Evolutionary conservation across 64 coral and sea anemone species (phyloP), one percentile per base, ranked within the genome.

Genomic region (Trachythela sp.): DNA sequence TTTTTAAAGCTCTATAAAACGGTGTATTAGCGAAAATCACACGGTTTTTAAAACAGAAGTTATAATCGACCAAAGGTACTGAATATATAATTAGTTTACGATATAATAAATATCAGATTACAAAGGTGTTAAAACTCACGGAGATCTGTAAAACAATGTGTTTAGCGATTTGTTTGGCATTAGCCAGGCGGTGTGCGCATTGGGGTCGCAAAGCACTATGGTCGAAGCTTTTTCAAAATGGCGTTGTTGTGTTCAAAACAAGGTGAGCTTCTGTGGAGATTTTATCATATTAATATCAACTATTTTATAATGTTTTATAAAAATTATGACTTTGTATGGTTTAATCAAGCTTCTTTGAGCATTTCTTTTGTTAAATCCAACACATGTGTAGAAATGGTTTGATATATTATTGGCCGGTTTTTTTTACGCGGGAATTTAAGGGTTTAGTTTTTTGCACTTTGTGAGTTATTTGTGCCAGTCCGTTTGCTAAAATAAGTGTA

Each of bases 101-200:
- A n/a, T n/a, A n/a, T n/a, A n/a, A n/a, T n/a, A n/a, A n/a, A n/a
- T n/a, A n/a, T n/a, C n/a, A n/a, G n/a, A n/a, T n/a, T n/a, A n/a
- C n/a, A n/a, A n/a, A n/a, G n/a, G n/a, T n/a, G n/a, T n/a, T n/a
- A n/a, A n/a, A n/a, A n/a, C n/a, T n/a, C n/a, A n/a, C n/a, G n/a
- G n/a, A n/a, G n/a, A n/a, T n/a, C n/a, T n/a, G n/a, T n/a, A n/a
- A n/a, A n/a, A n/a, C n/a, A n/a, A n/a, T n/a, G n/a, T n/a, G n/a
- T n/a, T n/a, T n/a, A n/a, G n/a, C n/a, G n/a, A n/a, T n/a, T n/a
- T n/a, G n/a, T n/a, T n/a, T n/a, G n/a, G n/a, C n/a, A n/a, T n/a
- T n/a, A n/a, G n/a, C n/a, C 54, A 88, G 87, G 87, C 35, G 87
- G 54, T 88, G 87, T 71, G 51, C 87, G 87, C 59, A 88, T 40